Conservation (phyloP, 2,113 vertebrate genomes). For the Ochotona curzoniae region DNA sequence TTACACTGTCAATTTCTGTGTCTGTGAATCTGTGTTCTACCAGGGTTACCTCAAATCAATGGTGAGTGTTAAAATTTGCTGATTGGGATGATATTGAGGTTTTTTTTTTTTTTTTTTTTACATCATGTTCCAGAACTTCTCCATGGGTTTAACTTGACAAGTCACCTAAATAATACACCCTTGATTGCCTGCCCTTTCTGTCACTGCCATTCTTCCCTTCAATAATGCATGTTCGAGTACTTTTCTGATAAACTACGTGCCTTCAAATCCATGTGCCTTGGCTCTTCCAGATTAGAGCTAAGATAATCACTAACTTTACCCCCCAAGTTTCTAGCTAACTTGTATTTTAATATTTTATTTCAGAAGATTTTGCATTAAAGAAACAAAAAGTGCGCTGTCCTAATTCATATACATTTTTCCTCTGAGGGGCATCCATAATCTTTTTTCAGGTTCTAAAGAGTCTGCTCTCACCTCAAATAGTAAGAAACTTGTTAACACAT, state of each 20-base stretch:
- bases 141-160: background rate
- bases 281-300: background rate
- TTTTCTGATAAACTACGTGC: background rate
- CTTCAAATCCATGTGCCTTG: background rate
- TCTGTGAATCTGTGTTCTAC: background rate
- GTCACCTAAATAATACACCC: background rate
- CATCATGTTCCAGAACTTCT: slow-evolving; percentile 3
- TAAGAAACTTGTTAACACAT: background rate
- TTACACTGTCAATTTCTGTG: background rate
- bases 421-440: background rate
- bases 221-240: background rate
- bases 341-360: no score
- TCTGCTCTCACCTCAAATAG: background rate
- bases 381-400: no score
- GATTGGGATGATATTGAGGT: background rate
- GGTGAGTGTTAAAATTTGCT: background rate
- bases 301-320: background rate
- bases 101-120: background rate
- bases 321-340: background rate
- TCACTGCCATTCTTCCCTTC: background rate
- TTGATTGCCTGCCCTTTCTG: background rate
- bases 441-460: slow-evolving; percentile 31
- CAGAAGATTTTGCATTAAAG: no score
- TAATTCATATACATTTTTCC: background rate
- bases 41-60: background rate